Percentiles rank a stretch among this genome's conserved stretches.
Conservation (phyloP, 2,888 invertebrate genomes). For the Griposia aprilina region DNA sequence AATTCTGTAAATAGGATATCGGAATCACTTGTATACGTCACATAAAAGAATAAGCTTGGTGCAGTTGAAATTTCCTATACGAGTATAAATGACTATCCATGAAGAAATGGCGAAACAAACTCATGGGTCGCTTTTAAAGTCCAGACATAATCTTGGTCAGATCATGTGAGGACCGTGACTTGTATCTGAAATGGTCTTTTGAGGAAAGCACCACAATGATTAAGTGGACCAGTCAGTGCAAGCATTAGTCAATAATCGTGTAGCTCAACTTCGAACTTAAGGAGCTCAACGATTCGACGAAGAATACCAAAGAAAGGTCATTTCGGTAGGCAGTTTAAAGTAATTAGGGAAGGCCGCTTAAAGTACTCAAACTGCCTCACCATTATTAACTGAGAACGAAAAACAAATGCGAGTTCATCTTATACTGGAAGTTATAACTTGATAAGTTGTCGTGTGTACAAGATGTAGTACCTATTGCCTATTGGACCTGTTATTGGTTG, state of each 20-base stretch:
- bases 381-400: background rate
- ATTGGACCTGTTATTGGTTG: conserved; percentile 35
- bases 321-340: background rate
- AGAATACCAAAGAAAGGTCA: background rate
- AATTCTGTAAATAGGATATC: background rate
- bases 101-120: background rate
- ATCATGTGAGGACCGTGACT: background rate
- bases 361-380: too few relatives aligned
- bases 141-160: background rate
- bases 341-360: background rate
- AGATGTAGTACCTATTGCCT: background rate
- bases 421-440: background rate
- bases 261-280: background rate
- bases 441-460: background rate
- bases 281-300: too few relatives aligned
- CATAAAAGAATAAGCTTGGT: background rate
- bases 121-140: background rate
- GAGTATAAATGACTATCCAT: too few relatives aligned
- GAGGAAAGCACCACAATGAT: background rate
- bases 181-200: background rate
- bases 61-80: background rate
- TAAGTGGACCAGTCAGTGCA: background rate
- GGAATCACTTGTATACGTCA: background rate
- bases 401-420: background rate
- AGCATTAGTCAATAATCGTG: background rate